Conservation (phyloP, 2,797 vertebrate species). For the Moxostoma hubbsi region DNA sequence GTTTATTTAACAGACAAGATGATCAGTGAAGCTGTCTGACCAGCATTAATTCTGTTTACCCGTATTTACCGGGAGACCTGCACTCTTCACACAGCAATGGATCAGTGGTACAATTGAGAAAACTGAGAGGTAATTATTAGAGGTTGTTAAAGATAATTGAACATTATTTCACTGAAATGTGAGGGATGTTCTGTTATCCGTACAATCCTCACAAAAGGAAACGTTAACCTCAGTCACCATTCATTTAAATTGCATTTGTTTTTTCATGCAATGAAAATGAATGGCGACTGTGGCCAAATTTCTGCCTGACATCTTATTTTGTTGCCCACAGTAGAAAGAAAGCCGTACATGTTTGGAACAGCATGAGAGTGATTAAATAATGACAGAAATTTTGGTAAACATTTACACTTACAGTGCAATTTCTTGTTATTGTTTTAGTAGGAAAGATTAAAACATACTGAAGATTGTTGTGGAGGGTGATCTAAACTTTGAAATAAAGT, state of each 20-base stretch:
- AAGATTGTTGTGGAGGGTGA: not conserved
- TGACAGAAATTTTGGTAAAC: too few relatives aligned
- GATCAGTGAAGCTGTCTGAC: not conserved
- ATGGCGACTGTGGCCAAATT: too few relatives aligned
- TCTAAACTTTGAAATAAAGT: not conserved
- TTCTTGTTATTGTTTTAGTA: not conserved
- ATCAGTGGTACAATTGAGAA: not conserved
- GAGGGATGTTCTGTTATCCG: too few relatives aligned
- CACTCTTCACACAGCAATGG: not conserved
- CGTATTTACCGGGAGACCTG: not conserved
- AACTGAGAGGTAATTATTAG: not conserved
- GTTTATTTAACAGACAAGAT: conserved; percentile 5
- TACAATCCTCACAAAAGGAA: too few relatives aligned
- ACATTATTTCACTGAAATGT: not conserved
- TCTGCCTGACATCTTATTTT: too few relatives aligned
- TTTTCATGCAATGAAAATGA: too few relatives aligned
- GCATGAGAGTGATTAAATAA: too few relatives aligned
- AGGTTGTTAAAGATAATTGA: conserved; percentile 9
- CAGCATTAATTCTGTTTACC: not conserved
- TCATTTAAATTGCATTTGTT: too few relatives aligned
- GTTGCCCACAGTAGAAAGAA: too few relatives aligned
- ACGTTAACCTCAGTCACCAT: too few relatives aligned
- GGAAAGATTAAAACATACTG: not conserved
- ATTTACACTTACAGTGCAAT: not conserved
- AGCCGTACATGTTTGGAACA: too few relatives aligned